A percentile compares a stretch with the other conserved stretches of the same genome.
These are phyloP conservation scores for Formica selysi DNA, from an alignment of 1,140 invertebrate genomes.

Conservation along the genomic window DNA sequence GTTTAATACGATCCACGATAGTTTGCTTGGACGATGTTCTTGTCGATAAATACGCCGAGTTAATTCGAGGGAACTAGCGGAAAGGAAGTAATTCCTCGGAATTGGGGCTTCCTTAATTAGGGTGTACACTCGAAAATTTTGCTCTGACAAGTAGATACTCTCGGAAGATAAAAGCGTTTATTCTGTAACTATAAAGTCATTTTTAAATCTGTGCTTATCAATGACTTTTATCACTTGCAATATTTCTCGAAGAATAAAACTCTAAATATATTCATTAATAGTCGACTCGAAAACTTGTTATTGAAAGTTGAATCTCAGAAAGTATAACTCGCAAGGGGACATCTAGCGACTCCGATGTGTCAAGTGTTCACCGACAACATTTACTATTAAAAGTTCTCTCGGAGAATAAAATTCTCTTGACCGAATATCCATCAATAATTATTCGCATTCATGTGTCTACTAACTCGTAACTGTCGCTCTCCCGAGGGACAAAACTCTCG, in stretches of 20 bases:
- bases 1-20: slow-evolving; percentile 39
- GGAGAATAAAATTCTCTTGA: slow-evolving; percentile 54
- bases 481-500: slow-evolving; percentile 50
- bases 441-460: slow-evolving; percentile 55
- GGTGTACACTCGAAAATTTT: not conserved
- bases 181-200: not conserved
- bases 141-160: not conserved
- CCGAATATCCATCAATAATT: slow-evolving; percentile 61
- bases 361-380: slow-evolving; percentile 3
- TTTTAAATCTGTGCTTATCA: not conserved
- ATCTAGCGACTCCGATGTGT: not conserved
- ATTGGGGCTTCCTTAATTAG: slow-evolving; percentile 37
- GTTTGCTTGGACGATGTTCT: slow-evolving; percentile 23
- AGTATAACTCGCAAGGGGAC: not conserved
- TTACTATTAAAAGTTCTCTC: slow-evolving; percentile 50
- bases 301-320: not conserved
- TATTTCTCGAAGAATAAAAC: slow-evolving; percentile 6
- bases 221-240: not conserved
- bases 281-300: not conserved
- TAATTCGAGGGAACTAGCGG: slow-evolving; percentile 19
- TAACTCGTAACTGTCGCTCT: slow-evolving; percentile 58
- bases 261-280: not conserved
- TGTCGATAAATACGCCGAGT: slow-evolving; percentile 28
- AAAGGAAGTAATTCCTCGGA: slow-evolving; percentile 25
- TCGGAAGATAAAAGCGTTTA: not conserved